Conservation (phyloP, 2,113 vertebrate species). For the Melanotaenia duboulayi region DNA sequence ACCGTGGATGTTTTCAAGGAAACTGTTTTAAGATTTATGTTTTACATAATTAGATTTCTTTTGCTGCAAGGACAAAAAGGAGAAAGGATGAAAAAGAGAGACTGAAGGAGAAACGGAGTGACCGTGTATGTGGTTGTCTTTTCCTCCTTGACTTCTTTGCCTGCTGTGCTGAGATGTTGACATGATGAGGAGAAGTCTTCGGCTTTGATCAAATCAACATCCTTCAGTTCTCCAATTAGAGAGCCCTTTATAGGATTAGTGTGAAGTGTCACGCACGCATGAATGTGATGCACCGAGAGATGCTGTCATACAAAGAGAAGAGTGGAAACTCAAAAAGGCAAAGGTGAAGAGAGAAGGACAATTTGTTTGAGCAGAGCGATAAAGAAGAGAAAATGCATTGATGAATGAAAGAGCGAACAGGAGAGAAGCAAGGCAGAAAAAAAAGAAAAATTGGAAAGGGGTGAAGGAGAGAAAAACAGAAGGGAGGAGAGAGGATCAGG, state of each 20-base stretch:
- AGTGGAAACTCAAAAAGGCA: neutral
- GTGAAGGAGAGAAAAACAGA: neutral
- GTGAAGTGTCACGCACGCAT: constrained; percentile 5
- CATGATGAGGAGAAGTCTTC: constrained; percentile 27
- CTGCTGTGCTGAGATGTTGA: constrained; percentile 29
- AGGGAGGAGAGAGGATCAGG: too few relatives aligned
- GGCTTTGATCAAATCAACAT: constrained; percentile 57
- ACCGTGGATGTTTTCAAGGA: constrained; percentile 39
- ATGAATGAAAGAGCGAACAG: neutral
- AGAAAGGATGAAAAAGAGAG: constrained; percentile 12
- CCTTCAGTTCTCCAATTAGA: constrained; percentile 46
- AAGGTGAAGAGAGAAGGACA: neutral
- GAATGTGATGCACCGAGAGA: constrained; percentile 2
- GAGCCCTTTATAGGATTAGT: constrained; percentile 55
- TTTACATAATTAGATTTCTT: constrained; percentile 61
- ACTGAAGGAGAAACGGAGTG: constrained; percentile 19
- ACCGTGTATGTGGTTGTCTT: neutral
- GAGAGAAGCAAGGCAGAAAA: neutral
- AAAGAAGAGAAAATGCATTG: neutral
- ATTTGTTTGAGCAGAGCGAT: neutral
- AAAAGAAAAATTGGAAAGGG: neutral
- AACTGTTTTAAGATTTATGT: constrained; percentile 61
- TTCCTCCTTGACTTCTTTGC: constrained; percentile 33
- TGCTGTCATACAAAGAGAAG: neutral
- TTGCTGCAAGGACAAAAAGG: constrained; percentile 37